Evolutionary conservation across 2,113 vertebrate genomes (phyloP), one percentile per base, ranked within the genome.

Genomic region (Irena cyanogastra): DNA sequence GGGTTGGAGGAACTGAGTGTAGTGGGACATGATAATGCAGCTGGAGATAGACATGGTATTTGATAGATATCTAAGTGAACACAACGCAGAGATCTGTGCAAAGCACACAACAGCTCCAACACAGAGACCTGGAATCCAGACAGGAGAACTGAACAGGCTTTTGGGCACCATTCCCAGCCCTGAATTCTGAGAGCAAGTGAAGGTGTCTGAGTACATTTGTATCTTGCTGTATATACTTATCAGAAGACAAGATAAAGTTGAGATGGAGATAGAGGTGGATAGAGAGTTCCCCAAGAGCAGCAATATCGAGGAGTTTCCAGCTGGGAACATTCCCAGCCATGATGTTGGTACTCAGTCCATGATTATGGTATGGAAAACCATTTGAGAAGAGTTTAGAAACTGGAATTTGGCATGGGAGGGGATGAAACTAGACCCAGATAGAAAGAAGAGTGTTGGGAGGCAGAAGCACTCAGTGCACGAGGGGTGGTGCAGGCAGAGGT

Each of bases 61-160:
- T 70, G 31, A 23, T 13, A 39, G 28, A 4, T 69, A 3, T 7
- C 49, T 7, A 21, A 54, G 42, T 23, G 27, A 59, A 13, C 16
- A 20, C 17, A 22, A 31, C 20, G 10, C 1, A 0, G 13, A 30
- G 31, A 26, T 35, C 12, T 17, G 12, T 47, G 50, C n/a, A 37
- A 71, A 76, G 35, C 44, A 23, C 66, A 18, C 27, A 41, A 8
- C 3, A 47, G 75, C 35, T 57, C 22, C 30, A 49, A 26, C 39
- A 82, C 60, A 65, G 68, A 39, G 16, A 39, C 37, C 17, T 69
- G 69, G 42, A 44, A 19, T 53, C 9, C 39, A 57, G 70, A 33
- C n/a, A 84, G 57, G 83, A 83, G 60, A 70, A 16, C 35, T 31
- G 53, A 44, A 35, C 2, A 44, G 56, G 41, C 30, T 87, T 24